A percentile compares a stretch with the other conserved stretches of the same genome.
These are phyloP conservation scores for Thymelicus sylvestris DNA, from an alignment of 2,888 invertebrate genomes.

Conservation along the genomic window DNA sequence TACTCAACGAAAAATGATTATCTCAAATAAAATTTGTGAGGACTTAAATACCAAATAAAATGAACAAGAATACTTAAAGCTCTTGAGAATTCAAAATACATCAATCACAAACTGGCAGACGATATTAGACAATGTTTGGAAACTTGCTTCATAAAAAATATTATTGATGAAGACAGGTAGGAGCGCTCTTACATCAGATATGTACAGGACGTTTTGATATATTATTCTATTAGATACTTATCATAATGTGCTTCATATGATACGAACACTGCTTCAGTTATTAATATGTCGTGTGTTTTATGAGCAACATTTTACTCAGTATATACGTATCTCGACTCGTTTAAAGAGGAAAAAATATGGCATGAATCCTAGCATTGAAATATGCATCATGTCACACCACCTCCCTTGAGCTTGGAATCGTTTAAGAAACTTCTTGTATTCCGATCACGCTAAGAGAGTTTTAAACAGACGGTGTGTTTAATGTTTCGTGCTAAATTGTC, in stretches of 20 bases:
- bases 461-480: conserved; percentile 27
- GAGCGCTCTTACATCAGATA: conserved; percentile 53
- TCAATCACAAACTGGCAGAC: conserved; percentile 72
- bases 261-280: conserved; percentile 51
- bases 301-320: conserved; percentile 29
- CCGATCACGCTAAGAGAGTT: conserved; percentile 24
- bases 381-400: conserved; percentile 10
- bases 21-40: conserved; percentile 14
- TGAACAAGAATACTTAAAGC: conserved; percentile 49
- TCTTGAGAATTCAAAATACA: conserved; percentile 67
- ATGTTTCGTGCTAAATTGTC: conserved; percentile 26
- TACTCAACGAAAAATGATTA: not conserved
- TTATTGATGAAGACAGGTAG: conserved; percentile 82
- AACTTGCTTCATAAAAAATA: conserved; percentile 69
- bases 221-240: conserved; percentile 68
- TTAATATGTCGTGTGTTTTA: conserved; percentile 47
- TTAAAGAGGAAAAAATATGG: conserved; percentile 10
- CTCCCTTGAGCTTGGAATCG: not conserved
- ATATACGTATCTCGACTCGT: conserved; percentile 11
- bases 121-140: conserved; percentile 66
- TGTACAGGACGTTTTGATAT: conserved; percentile 65
- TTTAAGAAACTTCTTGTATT: conserved; percentile 23
- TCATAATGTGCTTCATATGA: conserved; percentile 56
- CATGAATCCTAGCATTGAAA: conserved; percentile 7
- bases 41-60: conserved; percentile 41